phyloP scores from a whole-genome alignment of 2,113 vertebrate genomes.

The Nesospiza acunhae region DNA sequence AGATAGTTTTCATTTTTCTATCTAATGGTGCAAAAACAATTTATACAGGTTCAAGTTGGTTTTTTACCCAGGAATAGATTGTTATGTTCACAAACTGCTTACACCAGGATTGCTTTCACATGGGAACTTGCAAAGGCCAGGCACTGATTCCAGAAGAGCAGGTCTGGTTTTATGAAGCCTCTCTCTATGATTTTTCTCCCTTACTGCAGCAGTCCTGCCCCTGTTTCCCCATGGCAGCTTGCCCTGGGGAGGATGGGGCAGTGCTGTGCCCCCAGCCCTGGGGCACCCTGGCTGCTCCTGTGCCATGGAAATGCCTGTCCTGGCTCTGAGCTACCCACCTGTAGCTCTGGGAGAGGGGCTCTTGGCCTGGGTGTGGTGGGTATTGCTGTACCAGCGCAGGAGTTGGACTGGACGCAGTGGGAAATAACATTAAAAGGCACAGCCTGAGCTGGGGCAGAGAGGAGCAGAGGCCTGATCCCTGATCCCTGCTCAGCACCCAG shows the following conservation, averaged over 20 bases:
- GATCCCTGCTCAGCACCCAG: background rate
- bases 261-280: rapidly evolving
- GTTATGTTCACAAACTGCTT: background rate
- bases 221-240: background rate
- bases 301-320: background rate
- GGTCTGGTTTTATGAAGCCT: background rate
- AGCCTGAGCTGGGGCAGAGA: background rate
- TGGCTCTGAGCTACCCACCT: background rate
- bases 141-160: background rate
- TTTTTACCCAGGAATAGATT: background rate
- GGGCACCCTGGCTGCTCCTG: background rate
- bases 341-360: background rate
- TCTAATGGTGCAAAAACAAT: background rate
- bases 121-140: background rate
- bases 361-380: background rate
- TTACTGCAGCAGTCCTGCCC: background rate
- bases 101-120: background rate
- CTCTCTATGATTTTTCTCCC: background rate
- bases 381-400: background rate
- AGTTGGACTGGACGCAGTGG: background rate
- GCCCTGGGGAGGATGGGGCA: background rate
- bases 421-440: background rate
- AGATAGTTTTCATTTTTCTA: background rate
- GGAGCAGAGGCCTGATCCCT: background rate
- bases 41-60: background rate